phyloP scores from a whole-genome alignment of 2,888 invertebrate species.

The Miltochrista miniata region DNA sequence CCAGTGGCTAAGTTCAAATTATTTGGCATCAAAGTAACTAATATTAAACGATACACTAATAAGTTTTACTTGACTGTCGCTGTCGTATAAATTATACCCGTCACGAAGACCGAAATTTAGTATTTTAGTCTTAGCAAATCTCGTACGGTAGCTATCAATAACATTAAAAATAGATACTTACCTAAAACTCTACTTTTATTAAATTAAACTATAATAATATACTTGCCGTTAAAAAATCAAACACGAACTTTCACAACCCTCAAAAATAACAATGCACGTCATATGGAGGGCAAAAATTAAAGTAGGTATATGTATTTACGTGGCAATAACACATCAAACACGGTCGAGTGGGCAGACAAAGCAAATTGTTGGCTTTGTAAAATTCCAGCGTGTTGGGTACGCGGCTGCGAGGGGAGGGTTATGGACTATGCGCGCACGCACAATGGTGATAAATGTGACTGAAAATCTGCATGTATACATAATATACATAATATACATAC shows the following conservation, averaged over 20 bases:
- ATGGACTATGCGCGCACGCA: conserved; percentile 4
- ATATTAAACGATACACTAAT: neutral
- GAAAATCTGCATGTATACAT: too few species aligned
- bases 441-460: neutral
- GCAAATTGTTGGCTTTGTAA: conserved; percentile 42
- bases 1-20: too few species aligned
- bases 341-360: conserved; percentile 26
- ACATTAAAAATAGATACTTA: too few species aligned
- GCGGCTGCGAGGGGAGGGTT: too few species aligned
- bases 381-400: conserved; percentile 19
- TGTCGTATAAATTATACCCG: too few species aligned
- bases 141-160: too few species aligned
- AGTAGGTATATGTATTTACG: conserved; percentile 12
- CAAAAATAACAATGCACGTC: neutral
- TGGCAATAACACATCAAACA: conserved; percentile 22
- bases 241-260: neutral
- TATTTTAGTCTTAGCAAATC: too few species aligned
- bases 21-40: neutral
- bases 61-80: neutral
- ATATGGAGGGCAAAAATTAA: conserved; percentile 15
- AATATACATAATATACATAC: too few species aligned
- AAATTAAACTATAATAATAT: too few species aligned
- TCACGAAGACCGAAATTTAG: too few species aligned
- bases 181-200: too few species aligned
- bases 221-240: neutral